phyloP scores from a whole-genome alignment of 2,888 invertebrate species.

The Acrobasis repandana region DNA sequence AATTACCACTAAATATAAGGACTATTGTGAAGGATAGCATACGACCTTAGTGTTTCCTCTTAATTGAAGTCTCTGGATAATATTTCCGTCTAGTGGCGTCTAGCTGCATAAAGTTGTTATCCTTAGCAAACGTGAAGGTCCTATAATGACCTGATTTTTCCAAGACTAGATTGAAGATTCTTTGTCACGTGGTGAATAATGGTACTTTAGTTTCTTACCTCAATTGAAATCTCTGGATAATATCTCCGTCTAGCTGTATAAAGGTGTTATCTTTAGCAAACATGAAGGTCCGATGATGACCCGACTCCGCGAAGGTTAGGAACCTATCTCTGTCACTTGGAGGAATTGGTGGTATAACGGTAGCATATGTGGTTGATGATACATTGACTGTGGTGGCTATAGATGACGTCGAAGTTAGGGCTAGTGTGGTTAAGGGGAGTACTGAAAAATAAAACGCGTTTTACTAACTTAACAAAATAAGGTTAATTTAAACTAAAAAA shows the following conservation, averaged over 20 bases:
- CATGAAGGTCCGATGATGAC: slow-evolving; percentile 93
- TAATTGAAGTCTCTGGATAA: slow-evolving; percentile 94
- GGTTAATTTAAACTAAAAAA: background rate
- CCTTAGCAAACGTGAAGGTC: slow-evolving; percentile 82
- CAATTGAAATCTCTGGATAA: slow-evolving; percentile 94
- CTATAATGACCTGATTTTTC: background rate
- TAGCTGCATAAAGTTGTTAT: slow-evolving; percentile 94
- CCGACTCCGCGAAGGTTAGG: slow-evolving; percentile 93
- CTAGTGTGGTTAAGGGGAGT: slow-evolving; percentile 61
- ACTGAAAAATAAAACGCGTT: slow-evolving; percentile 46
- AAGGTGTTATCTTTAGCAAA: slow-evolving; percentile 95
- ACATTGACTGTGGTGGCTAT: slow-evolving; percentile 73
- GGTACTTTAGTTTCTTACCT: slow-evolving; percentile 80
- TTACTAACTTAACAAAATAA: background rate
- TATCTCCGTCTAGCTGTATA: slow-evolving; percentile 95
- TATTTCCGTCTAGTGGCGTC: slow-evolving; percentile 95
- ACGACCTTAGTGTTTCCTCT: slow-evolving; percentile 82
- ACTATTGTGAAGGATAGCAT: no score
- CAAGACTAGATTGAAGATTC: background rate
- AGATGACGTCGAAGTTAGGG: slow-evolving; percentile 51
- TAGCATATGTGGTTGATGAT: slow-evolving; percentile 67
- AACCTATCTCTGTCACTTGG: slow-evolving; percentile 89
- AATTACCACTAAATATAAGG: no score
- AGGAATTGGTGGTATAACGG: slow-evolving; percentile 85
- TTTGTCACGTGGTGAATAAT: no score